Evolutionary conservation across 2,888 invertebrate genomes (phyloP).

Genomic region (Sclerodermus sp.): DNA sequence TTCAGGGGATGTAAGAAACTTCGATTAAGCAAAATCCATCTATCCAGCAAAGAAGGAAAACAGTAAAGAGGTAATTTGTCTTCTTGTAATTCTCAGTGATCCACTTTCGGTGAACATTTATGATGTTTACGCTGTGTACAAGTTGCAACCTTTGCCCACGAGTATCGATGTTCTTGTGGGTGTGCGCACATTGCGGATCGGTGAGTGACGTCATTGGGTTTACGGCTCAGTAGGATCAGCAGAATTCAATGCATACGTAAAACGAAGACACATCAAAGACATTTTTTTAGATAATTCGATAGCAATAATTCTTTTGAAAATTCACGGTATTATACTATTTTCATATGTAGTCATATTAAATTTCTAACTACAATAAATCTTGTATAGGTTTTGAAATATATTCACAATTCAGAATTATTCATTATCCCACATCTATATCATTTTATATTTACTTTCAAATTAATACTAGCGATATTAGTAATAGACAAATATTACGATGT

Average conservation of each 20-base stretch:
- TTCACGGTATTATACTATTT: too few relatives aligned
- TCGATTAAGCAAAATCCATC: neutral
- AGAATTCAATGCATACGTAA: constrained; percentile 6
- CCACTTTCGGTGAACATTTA: constrained; percentile 4
- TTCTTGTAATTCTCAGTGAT: constrained; percentile 1
- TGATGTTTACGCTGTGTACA: constrained; percentile 10
- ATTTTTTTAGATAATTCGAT: too few relatives aligned
- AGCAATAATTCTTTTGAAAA: too few relatives aligned
- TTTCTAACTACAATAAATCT: too few relatives aligned
- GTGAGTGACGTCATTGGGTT: constrained; percentile 13
- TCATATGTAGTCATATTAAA: too few relatives aligned
- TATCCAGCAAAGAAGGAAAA: neutral
- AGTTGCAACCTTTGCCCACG: neutral
- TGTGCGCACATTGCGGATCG: constrained; percentile 3
- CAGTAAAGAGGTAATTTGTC: constrained; percentile 3
- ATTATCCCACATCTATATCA: too few relatives aligned
- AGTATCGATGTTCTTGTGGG: constrained; percentile 5
- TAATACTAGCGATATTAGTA: too few relatives aligned
- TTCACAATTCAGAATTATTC: too few relatives aligned
- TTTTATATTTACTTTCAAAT: too few relatives aligned
- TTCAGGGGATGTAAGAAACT: neutral
- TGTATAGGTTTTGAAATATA: too few relatives aligned
- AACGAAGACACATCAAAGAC: neutral
- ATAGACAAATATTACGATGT: too few relatives aligned
- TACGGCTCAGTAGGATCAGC: constrained; percentile 7